These are phyloP conservation scores for Eupithecia inturbata DNA, from an alignment of 2,888 invertebrate species.

Conservation along the genomic window DNA sequence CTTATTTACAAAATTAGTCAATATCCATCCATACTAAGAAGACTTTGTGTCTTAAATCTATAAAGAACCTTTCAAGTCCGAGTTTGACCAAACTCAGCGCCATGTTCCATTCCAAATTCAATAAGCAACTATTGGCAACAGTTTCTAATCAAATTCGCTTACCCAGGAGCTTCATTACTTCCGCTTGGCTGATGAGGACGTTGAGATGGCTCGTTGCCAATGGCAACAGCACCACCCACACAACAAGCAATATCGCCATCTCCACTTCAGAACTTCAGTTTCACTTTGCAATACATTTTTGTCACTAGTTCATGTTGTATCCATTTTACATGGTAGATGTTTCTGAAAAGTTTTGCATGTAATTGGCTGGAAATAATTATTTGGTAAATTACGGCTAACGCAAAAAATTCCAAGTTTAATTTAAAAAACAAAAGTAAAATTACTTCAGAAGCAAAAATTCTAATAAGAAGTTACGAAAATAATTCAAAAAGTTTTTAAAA, in stretches of 20 bases:
- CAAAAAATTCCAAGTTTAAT: background rate
- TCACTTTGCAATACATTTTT: constrained; percentile 64
- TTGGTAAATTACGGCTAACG: background rate
- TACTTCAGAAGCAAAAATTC: background rate
- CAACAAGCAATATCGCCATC: constrained; percentile 74
- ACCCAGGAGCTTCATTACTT: constrained; percentile 92
- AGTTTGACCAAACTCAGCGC: background rate
- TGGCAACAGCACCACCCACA: constrained; percentile 78
- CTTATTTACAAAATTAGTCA: too few species aligned
- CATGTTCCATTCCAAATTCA: constrained; percentile 23
- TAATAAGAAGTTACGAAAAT: background rate
- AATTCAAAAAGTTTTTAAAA: constrained; percentile 3
- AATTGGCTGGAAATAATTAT: background rate
- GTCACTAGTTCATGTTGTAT: constrained; percentile 59
- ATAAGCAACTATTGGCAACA: constrained; percentile 39
- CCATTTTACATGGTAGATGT: constrained; percentile 34
- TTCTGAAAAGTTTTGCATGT: background rate
- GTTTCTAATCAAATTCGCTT: constrained; percentile 70
- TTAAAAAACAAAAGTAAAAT: background rate
- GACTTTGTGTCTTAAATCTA: background rate
- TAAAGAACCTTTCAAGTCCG: background rate
- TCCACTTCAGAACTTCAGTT: constrained; percentile 26
- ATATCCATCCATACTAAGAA: background rate
- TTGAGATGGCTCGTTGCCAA: constrained; percentile 88
- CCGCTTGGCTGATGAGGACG: constrained; percentile 91